Percentiles rank a stretch among this genome's conserved stretches.
Conservation (phyloP, 2,113 vertebrate species). For the Hemiscyllium ocellatum region DNA sequence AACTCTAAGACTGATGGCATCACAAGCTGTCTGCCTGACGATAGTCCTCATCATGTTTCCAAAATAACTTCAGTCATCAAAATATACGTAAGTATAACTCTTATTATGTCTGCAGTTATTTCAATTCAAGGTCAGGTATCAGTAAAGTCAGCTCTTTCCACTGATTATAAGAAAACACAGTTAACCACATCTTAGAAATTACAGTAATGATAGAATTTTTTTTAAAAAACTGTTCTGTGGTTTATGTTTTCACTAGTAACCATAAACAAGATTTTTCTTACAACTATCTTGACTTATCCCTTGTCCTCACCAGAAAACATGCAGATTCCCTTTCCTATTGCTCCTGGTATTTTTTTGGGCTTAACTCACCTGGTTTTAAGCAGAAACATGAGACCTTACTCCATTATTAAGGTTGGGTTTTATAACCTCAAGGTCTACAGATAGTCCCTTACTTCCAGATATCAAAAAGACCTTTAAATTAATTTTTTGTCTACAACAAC, state of each 20-base stretch:
- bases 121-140: neutral
- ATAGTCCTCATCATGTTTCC: neutral
- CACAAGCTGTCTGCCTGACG: neutral
- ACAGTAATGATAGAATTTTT: neutral
- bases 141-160: neutral
- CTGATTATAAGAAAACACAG: neutral
- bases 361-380: neutral
- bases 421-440: neutral
- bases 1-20: neutral
- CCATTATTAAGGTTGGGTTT: neutral
- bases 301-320: neutral
- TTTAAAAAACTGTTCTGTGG: neutral
- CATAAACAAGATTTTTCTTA: neutral
- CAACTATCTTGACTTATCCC: neutral
- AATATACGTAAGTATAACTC: neutral
- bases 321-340: neutral
- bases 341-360: neutral
- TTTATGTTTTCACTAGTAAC: neutral
- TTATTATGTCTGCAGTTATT: neutral
- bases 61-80: neutral
- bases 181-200: neutral
- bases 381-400: neutral
- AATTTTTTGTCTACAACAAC: neutral
- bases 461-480: neutral
- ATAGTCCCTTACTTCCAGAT: neutral